Conservation (phyloP, 2,797 vertebrate species). For the Erithacus rubecula region DNA sequence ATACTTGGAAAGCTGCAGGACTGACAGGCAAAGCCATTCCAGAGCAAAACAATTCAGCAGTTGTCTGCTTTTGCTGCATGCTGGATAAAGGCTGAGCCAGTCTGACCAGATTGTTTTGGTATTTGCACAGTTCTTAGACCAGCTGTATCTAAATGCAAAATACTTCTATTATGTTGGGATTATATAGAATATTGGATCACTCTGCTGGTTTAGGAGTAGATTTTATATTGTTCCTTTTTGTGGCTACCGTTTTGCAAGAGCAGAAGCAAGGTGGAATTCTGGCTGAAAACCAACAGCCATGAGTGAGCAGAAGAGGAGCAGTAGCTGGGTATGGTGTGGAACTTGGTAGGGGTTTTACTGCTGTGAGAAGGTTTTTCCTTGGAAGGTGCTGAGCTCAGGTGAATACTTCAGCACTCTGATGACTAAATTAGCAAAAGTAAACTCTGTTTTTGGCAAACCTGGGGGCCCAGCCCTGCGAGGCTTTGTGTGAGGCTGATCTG, state of each 20-base stretch:
- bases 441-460: not conserved
- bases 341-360: not conserved
- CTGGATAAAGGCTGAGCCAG: not conserved
- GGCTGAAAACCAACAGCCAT: not conserved
- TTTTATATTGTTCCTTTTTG: accelerated
- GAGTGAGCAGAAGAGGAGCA: not conserved
- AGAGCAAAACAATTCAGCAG: constrained; percentile 18
- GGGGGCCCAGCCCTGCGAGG: not conserved
- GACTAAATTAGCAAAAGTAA: not conserved
- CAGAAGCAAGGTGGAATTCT: not conserved
- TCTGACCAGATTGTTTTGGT: not conserved
- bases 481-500: not conserved
- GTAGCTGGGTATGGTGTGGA: not conserved
- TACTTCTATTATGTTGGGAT: not conserved
- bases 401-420: not conserved
- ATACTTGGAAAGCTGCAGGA: not conserved
- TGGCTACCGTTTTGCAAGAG: not conserved
- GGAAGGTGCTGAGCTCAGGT: not conserved
- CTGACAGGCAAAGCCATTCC: not conserved
- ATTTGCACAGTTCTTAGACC: not conserved
- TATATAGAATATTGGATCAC: not conserved
- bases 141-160: not conserved
- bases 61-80: not conserved
- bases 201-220: not conserved
- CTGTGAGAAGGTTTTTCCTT: not conserved